Percentiles rank a stretch among this genome's conserved stretches.
Conservation (phyloP, 2,888 invertebrate species). For the Coronaproctus castanopsis region DNA sequence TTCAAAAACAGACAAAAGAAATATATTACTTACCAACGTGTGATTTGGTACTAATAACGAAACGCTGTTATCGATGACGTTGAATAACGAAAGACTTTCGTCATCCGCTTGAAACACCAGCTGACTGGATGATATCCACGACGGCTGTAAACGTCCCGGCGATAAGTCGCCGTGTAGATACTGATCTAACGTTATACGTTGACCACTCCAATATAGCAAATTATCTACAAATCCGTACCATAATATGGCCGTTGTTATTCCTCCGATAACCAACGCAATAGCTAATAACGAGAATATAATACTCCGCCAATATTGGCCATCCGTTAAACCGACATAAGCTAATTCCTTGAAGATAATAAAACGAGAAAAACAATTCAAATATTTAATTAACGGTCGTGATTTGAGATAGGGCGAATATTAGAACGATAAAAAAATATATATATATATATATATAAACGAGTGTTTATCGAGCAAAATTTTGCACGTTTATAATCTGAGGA, state of each 20-base stretch:
- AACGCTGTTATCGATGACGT: conserved; percentile 58
- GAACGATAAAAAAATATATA: too few relatives aligned
- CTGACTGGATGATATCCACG: conserved; percentile 63
- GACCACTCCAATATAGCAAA: conserved; percentile 69
- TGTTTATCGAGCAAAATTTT: too few relatives aligned
- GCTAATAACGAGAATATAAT: conserved; percentile 69
- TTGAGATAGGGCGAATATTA: too few relatives aligned
- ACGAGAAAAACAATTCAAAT: neutral
- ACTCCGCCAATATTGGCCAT: conserved; percentile 76
- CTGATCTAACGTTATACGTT: conserved; percentile 66
- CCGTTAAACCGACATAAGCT: conserved; percentile 37
- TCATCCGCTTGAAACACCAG: conserved; percentile 73
- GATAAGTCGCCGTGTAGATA: conserved; percentile 47
- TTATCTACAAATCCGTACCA: conserved; percentile 77
- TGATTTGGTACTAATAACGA: conserved; percentile 67
- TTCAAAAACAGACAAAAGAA: too few relatives aligned
- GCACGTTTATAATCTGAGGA: too few relatives aligned
- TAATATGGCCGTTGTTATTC: conserved; percentile 73
- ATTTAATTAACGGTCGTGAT: too few relatives aligned
- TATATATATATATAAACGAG: too few relatives aligned
- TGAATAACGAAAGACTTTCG: conserved; percentile 56
- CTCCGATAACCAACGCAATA: conserved; percentile 67
- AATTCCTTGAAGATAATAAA: conserved; percentile 36
- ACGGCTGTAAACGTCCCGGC: conserved; percentile 49
- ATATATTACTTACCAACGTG: conserved; percentile 56